A percentile compares a stretch with the other conserved stretches of the same genome.
Conservation (phyloP, 2,888 invertebrate genomes). For the Pyrochroa serraticornis region DNA sequence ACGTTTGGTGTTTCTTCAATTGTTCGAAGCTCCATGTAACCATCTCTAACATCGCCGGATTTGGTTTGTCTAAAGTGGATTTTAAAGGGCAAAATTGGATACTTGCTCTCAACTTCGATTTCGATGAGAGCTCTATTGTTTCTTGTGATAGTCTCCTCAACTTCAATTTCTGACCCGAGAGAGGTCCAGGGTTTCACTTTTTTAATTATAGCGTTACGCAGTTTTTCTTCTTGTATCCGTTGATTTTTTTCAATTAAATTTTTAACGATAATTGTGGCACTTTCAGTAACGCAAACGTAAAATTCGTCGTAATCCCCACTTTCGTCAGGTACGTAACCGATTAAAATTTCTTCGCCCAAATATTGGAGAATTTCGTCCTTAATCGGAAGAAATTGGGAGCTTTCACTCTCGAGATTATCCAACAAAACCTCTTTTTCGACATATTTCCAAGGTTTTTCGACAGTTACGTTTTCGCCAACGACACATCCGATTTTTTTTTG, state of each 20-base stretch:
- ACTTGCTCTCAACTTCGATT: conserved; percentile 71
- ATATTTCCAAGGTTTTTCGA: conserved; percentile 76
- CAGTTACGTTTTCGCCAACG: conserved; percentile 71
- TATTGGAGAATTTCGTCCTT: conserved; percentile 54
- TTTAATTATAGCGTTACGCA: conserved; percentile 43
- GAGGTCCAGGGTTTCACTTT: conserved; percentile 38
- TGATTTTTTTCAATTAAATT: conserved; percentile 64
- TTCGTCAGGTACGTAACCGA: conserved; percentile 73
- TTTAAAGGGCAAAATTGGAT: conserved; percentile 59
- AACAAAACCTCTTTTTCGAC: conserved; percentile 66
- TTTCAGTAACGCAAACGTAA: conserved; percentile 68
- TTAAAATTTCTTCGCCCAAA: conserved; percentile 60
- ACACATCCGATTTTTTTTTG: conserved; percentile 68
- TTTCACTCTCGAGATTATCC: conserved; percentile 67
- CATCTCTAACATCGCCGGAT: conserved; percentile 67
- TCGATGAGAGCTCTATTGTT: conserved; percentile 67
- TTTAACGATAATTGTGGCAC: conserved; percentile 61
- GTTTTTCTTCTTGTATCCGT: conserved; percentile 57
- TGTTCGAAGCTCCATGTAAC: conserved; percentile 71
- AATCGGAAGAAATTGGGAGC: conserved; percentile 59
- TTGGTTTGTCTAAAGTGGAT: conserved; percentile 62
- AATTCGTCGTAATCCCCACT: conserved; percentile 70
- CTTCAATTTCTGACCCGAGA: conserved; percentile 70
- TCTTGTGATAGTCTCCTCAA: conserved; percentile 60
- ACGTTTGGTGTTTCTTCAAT: conserved; percentile 65